These are phyloP conservation scores for Decapterus maruadsi DNA, from an alignment of 2,797 vertebrate genomes.

Conservation along the genomic window DNA sequence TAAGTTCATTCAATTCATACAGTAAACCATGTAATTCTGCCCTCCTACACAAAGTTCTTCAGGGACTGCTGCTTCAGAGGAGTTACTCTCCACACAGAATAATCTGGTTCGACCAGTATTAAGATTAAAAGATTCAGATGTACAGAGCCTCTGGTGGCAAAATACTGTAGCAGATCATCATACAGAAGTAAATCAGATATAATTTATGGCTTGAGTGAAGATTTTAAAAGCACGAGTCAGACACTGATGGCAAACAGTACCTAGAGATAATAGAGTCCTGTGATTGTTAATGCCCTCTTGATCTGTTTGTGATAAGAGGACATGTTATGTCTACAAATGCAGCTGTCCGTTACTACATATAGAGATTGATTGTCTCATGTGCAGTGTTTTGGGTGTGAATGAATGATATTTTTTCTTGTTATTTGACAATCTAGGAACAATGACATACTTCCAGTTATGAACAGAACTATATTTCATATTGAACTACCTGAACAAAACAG, in stretches of 20 bases:
- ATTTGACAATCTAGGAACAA: not conserved
- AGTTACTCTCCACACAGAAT: slow-evolving; percentile 5
- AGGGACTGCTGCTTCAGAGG: not conserved
- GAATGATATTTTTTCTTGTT: not conserved
- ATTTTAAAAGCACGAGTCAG: not conserved
- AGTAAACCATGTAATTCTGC: not conserved
- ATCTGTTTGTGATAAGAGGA: not conserved
- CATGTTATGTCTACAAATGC: not conserved
- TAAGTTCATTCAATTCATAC: no score
- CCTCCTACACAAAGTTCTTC: not conserved
- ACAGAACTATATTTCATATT: no score
- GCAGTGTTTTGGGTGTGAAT: not conserved
- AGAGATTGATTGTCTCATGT: not conserved
- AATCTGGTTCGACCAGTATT: no score
- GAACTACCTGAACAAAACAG: not conserved
- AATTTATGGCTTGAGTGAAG: not conserved
- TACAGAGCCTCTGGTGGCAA: not conserved
- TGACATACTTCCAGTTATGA: not conserved
- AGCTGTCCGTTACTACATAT: not conserved
- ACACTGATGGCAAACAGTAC: not conserved
- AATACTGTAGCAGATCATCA: not conserved
- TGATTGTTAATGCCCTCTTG: not conserved
- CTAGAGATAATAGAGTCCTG: not conserved
- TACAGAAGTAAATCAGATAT: not conserved
- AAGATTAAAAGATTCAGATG: not conserved